phyloP scores from a whole-genome alignment of 1,140 invertebrate species.

The Trinorchestia longiramus region DNA sequence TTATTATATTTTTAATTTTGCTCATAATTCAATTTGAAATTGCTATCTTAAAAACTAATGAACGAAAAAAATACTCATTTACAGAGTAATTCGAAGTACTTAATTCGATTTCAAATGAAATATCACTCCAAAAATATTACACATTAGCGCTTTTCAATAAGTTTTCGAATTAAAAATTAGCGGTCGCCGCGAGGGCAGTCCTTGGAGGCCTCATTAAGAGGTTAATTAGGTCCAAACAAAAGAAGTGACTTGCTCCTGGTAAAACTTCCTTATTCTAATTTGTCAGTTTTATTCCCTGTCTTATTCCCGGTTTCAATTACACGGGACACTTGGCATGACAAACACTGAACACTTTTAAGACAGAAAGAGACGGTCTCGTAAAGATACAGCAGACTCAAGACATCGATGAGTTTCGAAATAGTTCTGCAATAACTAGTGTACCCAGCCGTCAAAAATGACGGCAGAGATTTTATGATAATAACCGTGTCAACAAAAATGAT shows the following conservation, averaged over 20 bases:
- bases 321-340: neutral
- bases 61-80: neutral
- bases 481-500: no score
- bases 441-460: no score
- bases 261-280: neutral
- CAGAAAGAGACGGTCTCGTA: neutral
- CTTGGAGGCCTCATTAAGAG: slow-evolving; percentile 11
- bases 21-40: neutral
- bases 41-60: neutral
- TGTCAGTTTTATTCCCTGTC: neutral
- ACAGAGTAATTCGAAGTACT: neutral
- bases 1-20: no score
- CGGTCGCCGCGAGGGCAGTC: neutral
- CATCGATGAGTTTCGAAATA: neutral
- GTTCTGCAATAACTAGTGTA: no score
- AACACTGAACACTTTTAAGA: neutral
- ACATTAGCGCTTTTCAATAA: neutral
- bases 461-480: no score
- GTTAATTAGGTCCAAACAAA: slow-evolving; percentile 13
- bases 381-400: neutral
- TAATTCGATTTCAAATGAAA: neutral
- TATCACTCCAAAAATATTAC: no score
- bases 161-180: neutral
- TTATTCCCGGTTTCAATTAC: neutral
- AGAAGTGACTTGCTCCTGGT: neutral